Evolutionary conservation across 35 echinoderm and acorn worm genomes (phyloP), one percentile per base, ranked within the genome.

Genomic region (Ophioderma brevispina): DNA sequence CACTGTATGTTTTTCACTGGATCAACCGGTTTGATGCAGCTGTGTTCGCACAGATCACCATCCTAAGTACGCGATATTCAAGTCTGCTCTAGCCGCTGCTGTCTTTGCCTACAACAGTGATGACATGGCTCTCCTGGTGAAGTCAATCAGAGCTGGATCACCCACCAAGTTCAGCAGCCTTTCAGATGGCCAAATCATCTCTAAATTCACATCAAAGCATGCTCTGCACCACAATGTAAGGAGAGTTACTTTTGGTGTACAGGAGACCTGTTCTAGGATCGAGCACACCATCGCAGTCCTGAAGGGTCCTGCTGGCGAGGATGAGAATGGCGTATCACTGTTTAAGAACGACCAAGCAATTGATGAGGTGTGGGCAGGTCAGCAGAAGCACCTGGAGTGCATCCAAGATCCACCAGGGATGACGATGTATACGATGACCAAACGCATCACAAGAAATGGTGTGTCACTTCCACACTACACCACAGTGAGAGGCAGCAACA

Each of bases 301-400:
- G 43, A 84, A 84, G 35, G 81, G 81, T 2, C 11, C 32, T 1
- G 81, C 81, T 43, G 81, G 81, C 37, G 41, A 52, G 21, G 85
- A 81, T 37, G 79, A 81, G 79, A 37, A 81, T 81, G 76, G 87
- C 23, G 38, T 91, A 17, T 33, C 82, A 0, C 49, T 85, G 19
- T 91, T 91, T 30, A 91, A 85, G 76, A 39, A 43, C 33, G 32
- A 84, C 36, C 70, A 75, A 32, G 82, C 90, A 0, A 91, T 91
- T 19, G 90, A 91, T 86, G 81, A 91, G 75, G 81, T 78, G 34
- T 91, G 90, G 90, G 18, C 23, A 18, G 13, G 6, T 17, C 90
- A 91, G 76, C 90, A 91, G 90, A 81, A 81, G 30, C 90, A 91
- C 37, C 76, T 91, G 18, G 90, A 91, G 32, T 92, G 82, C 49